A percentile compares a stretch with the other conserved stretches of the same genome.
Conservation (phyloP, 2,888 invertebrate species). For the Drosophila histrio region DNA sequence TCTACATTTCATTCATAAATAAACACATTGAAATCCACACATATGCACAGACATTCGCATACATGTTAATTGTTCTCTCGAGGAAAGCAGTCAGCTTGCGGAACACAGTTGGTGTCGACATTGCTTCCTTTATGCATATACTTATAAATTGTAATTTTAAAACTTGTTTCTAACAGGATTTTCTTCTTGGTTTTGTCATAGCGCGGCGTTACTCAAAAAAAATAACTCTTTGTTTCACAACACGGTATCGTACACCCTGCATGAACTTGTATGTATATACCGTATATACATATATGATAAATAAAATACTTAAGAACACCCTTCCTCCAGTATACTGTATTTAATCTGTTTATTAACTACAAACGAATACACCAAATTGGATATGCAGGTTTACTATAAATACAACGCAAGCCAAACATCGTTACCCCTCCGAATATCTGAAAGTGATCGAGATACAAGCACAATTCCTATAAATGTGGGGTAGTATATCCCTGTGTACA, state of each 20-base stretch:
- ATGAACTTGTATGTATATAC: no score
- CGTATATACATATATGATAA: no score
- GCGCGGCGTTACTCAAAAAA: background rate
- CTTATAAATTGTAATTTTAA: slow-evolving; percentile 81
- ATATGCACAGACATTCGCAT: slow-evolving; percentile 17
- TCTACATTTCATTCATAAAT: slow-evolving; percentile 35
- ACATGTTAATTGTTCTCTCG: slow-evolving; percentile 55
- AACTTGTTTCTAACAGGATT: slow-evolving; percentile 67
- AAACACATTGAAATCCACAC: slow-evolving; percentile 2
- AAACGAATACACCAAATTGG: no score
- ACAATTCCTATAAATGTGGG: no score
- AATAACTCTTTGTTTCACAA: background rate
- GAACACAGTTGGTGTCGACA: slow-evolving; percentile 30
- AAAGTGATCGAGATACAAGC: no score
- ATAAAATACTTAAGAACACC: no score
- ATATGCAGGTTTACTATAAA: no score
- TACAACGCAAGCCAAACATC: no score
- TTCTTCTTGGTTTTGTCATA: slow-evolving; percentile 59
- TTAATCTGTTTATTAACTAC: no score
- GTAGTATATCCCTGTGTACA: no score
- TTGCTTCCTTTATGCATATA: slow-evolving; percentile 66
- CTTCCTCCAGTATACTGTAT: no score
- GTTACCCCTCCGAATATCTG: no score
- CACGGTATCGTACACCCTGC: background rate
- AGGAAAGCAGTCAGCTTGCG: slow-evolving; percentile 28